Percentiles rank a stretch among this genome's conserved stretches.
These are phyloP conservation scores for Chaetura pelagica DNA, from an alignment of 2,113 vertebrate species.

Conservation along the genomic window DNA sequence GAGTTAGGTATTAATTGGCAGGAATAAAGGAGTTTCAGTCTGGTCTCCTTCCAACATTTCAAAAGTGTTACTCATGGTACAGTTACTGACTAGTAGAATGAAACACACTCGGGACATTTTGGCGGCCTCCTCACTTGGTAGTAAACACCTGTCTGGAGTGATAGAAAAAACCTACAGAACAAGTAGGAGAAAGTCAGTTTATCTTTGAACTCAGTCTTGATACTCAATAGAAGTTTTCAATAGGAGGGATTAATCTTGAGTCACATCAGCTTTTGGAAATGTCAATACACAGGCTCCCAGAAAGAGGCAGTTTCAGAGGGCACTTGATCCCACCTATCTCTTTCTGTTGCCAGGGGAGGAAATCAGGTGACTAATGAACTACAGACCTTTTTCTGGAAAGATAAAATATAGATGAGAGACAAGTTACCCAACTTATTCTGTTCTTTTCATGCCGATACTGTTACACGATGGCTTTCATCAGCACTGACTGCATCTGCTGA, in stretches of 20 bases:
- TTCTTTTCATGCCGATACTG: background rate
- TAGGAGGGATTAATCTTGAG: background rate
- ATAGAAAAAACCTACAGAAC: background rate
- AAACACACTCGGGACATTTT: background rate
- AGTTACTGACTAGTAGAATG: background rate
- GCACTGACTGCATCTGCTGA: background rate
- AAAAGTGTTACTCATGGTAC: background rate
- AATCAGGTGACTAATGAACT: background rate
- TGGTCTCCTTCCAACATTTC: background rate
- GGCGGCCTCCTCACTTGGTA: background rate
- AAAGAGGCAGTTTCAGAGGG: background rate
- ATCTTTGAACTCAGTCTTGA: background rate
- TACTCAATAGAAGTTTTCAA: background rate
- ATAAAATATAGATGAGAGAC: background rate
- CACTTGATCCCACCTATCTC: background rate
- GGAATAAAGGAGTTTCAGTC: background rate
- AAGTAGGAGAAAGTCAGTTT: background rate
- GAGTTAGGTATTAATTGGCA: background rate
- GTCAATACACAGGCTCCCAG: background rate
- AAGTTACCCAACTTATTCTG: background rate
- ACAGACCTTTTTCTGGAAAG: background rate
- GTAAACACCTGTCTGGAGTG: background rate
- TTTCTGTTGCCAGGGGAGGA: background rate
- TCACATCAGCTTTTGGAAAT: background rate
- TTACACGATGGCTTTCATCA: background rate